Base-by-base conservation (phyloP, 2,888 invertebrate species). In the Cheilosia scutellata region DNA sequence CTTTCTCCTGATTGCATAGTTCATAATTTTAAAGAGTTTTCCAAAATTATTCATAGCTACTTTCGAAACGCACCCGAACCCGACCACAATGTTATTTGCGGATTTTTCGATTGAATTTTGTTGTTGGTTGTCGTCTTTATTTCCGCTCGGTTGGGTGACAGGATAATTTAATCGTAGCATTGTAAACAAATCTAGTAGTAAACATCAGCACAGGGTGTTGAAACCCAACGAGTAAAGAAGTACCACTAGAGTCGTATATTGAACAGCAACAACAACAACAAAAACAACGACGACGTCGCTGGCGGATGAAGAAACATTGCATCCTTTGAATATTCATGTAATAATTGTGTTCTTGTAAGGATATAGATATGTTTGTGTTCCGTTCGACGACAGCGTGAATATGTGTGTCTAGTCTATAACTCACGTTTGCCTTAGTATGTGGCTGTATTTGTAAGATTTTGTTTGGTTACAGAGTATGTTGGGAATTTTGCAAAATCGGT, bases 161-260 rank as follows among this genome's bases (percentile, higher is more conserved):
- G 65, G 75, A 80, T 86, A 80, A 76, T 84, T 80, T 80, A 66
- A 84, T 84, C 71, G 58, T 27, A 55, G 60, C 33, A 70, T 71
- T 80, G 80, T 84, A 80, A 86, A 80, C 84, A 80, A 76, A 76
- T 76, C 65, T 66, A 65, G 57, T 40, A 63, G 79, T 75, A 75
- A 75, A 70, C 65, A 79, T 37, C 37, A 11, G 37, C 44, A 51
- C 9, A 70, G 49, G 37, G 71, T 58, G 65, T 65, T 82, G 71
- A 51, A 63, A 53, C 16, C 11, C 29, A 66, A 42, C 13, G 27
- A 47, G 55, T 20, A 42, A 62, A 42, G 58, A 42, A 71, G 49
- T 33, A 63, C 13, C 37, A 44, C 33, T 37, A 11, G 37, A 37
- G 37, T 4, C 9, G 11, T 29, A 29, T 11, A 5, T 1, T 29